Conservation (phyloP, 2,888 invertebrate species). For the Oligia fasciuncula region DNA sequence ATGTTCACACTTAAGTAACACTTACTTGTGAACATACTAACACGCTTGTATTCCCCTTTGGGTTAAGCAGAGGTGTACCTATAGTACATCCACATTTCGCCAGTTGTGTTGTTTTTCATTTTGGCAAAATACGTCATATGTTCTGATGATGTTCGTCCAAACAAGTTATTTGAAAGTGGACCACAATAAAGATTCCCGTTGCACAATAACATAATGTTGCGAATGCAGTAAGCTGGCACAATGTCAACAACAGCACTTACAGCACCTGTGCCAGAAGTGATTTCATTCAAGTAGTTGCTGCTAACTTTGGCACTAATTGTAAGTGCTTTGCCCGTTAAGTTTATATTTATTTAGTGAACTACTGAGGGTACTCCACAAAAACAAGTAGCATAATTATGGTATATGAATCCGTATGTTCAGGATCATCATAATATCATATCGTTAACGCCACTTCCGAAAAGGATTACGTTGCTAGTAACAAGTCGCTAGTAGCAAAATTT, state of each 20-base stretch:
- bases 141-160: not conserved
- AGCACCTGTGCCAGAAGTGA: conserved; percentile 24
- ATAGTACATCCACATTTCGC: not conserved
- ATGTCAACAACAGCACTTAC: conserved; percentile 24
- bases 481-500: no score
- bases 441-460: no score
- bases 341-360: not conserved
- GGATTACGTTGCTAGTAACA: no score
- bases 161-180: no score
- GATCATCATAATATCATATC: no score
- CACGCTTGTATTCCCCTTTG: not conserved
- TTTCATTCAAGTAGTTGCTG: conserved; percentile 31
- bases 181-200: not conserved
- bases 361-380: not conserved
- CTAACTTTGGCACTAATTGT: conserved; percentile 25
- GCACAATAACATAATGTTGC: not conserved
- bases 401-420: no score
- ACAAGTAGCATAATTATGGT: not conserved
- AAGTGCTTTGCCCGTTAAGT: not conserved
- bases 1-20: not conserved
- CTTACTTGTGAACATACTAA: not conserved
- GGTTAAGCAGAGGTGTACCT: not conserved
- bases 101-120: not conserved
- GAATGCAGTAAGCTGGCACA: conserved; percentile 23
- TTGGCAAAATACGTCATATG: not conserved